Evolutionary conservation across 2,888 invertebrate genomes (phyloP).

Genomic region (Seladonia tumulorum): DNA sequence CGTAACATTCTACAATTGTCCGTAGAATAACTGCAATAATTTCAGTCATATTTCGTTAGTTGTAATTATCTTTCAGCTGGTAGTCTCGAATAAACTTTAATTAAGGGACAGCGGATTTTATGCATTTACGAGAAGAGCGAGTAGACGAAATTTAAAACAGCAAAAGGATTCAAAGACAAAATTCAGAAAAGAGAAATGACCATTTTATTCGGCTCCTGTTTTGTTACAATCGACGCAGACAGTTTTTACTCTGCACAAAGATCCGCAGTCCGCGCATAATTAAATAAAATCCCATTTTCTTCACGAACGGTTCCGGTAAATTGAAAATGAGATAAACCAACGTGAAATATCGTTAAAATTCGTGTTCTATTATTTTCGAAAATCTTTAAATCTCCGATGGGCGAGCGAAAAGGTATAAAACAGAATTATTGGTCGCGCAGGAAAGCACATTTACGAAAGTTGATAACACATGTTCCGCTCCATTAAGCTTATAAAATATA

Average conservation of each 20-base stretch:
- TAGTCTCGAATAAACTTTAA: background rate
- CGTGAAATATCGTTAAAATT: background rate
- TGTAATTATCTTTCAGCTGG: background rate
- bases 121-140: background rate
- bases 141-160: background rate
- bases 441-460: slow-evolving; percentile 2
- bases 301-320: background rate
- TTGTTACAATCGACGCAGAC: background rate
- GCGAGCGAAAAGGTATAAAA: background rate
- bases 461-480: slow-evolving; percentile 3
- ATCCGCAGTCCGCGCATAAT: background rate
- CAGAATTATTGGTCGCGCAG: background rate
- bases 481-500: background rate
- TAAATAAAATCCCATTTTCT: background rate
- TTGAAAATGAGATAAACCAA: background rate
- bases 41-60: too few species aligned
- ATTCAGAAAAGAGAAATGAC: background rate
- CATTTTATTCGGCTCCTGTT: background rate
- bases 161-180: background rate
- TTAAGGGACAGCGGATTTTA: background rate
- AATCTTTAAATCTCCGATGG: background rate
- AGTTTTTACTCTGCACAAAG: background rate
- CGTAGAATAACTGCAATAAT: background rate
- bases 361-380: background rate
- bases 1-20: background rate